Conservation (phyloP, 2,888 invertebrate genomes). For the Caenorhabditis panamensis region DNA sequence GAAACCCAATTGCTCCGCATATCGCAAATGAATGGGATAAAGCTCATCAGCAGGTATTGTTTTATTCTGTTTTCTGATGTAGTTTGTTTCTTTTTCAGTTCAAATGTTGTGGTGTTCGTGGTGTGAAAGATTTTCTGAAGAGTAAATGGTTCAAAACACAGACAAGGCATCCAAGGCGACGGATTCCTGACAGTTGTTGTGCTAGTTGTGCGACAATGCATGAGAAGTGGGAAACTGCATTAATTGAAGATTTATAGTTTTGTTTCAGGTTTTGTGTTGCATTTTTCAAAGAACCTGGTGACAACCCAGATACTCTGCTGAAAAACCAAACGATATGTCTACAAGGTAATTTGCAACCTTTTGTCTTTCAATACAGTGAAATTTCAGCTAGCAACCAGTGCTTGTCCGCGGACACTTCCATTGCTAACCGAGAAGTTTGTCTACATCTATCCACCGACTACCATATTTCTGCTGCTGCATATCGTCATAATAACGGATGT, state of each 20-base stretch:
- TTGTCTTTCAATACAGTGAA: neutral
- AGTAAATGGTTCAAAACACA: conserved; percentile 54
- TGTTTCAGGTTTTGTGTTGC: conserved; percentile 52
- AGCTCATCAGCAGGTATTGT: conserved; percentile 53
- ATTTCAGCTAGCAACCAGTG: conserved; percentile 57
- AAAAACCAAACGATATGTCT: conserved; percentile 57
- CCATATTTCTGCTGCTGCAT: conserved; percentile 38
- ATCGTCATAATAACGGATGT: conserved; percentile 43
- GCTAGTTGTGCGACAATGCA: conserved; percentile 64
- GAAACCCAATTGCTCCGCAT: conserved; percentile 27
- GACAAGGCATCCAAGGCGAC: conserved; percentile 36
- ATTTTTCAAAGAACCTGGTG: conserved; percentile 43
- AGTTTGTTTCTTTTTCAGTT: conserved; percentile 35
- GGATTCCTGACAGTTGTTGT: conserved; percentile 61
- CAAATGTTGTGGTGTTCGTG: conserved; percentile 51
- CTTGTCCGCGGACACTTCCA: conserved; percentile 51
- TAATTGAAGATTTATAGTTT: neutral
- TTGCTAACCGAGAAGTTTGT: conserved; percentile 52
- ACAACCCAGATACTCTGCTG: conserved; percentile 10
- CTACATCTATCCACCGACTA: conserved; percentile 19
- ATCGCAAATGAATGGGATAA: conserved; percentile 45
- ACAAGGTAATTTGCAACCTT: conserved; percentile 36
- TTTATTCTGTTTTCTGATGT: neutral
- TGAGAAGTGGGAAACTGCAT: conserved; percentile 36
- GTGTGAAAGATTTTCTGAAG: conserved; percentile 44